These are phyloP conservation scores for Stylophora pistillata DNA, from an alignment of 64 coral and sea anemone genomes.

Conservation along the genomic window DNA sequence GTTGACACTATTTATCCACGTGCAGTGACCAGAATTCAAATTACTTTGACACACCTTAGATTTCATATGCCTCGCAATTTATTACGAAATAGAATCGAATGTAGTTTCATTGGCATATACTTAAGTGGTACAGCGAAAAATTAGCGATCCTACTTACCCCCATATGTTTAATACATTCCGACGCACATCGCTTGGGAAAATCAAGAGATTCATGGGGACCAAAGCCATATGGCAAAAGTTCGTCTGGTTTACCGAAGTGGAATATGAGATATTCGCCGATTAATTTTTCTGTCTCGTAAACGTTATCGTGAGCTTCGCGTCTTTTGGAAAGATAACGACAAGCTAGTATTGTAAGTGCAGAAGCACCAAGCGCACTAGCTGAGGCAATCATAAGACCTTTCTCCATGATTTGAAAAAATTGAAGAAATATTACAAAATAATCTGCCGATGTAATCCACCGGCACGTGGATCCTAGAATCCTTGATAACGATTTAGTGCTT, in stretches of 20 bases:
- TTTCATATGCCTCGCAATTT: too few species aligned
- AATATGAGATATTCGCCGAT: constrained; percentile 45
- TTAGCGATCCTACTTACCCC: constrained; percentile 8
- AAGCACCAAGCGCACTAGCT: constrained; percentile 30
- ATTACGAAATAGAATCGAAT: too few species aligned
- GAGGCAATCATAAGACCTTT: constrained; percentile 18
- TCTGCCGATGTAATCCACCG: too few species aligned
- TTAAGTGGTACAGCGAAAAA: neutral
- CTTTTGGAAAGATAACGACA: constrained; percentile 35
- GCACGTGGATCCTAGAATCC: too few species aligned
- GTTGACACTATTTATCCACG: too few species aligned
- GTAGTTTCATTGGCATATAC: too few species aligned
- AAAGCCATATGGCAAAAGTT: constrained; percentile 50
- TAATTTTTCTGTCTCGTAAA: constrained; percentile 49
- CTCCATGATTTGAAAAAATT: neutral
- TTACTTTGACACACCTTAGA: too few species aligned
- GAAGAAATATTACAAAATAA: too few species aligned
- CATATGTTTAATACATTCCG: constrained; percentile 37
- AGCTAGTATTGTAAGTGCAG: constrained; percentile 23
- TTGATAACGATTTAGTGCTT: too few species aligned
- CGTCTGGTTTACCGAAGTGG: constrained; percentile 58
- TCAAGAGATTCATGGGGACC: constrained; percentile 43
- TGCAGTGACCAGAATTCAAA: too few species aligned
- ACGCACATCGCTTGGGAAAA: constrained; percentile 50
- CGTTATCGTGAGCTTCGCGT: constrained; percentile 1